phyloP scores from a whole-genome alignment of 1,140 invertebrate species.

The Leptinotarsa texana region DNA sequence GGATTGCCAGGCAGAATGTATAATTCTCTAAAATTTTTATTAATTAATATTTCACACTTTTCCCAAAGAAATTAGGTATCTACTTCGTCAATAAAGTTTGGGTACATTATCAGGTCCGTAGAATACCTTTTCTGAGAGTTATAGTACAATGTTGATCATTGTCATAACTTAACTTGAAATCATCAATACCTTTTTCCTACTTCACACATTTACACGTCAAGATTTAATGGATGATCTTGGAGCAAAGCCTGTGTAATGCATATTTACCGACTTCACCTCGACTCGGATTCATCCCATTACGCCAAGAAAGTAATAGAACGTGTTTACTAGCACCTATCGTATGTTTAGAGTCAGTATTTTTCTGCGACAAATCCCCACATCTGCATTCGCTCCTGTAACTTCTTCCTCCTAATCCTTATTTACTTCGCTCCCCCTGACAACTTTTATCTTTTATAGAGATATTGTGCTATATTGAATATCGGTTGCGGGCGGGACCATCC shows the following conservation, averaged over 20 bases:
- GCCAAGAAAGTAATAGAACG: constrained; percentile 6
- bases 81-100: too few species aligned
- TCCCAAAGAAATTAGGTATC: too few species aligned
- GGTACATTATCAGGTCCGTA: too few species aligned
- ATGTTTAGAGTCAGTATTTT: constrained; percentile 22
- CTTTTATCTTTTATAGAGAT: constrained; percentile 19
- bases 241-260: neutral
- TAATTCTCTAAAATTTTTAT: too few species aligned
- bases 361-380: constrained; percentile 16
- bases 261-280: neutral
- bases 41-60: too few species aligned
- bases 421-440: constrained; percentile 4
- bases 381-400: constrained; percentile 13
- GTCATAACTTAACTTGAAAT: too few species aligned
- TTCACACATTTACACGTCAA: too few species aligned
- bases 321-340: constrained; percentile 10
- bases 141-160: too few species aligned
- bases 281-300: constrained; percentile 1
- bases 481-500: neutral
- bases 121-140: too few species aligned
- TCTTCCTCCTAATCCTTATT: neutral
- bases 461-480: constrained; percentile 18
- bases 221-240: neutral
- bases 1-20: too few species aligned
- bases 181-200: too few species aligned